These are phyloP conservation scores for Sanderia malayensis DNA, from an alignment of 30 jellyfish, hydroid and myxozoan species.

Conservation along the genomic window DNA sequence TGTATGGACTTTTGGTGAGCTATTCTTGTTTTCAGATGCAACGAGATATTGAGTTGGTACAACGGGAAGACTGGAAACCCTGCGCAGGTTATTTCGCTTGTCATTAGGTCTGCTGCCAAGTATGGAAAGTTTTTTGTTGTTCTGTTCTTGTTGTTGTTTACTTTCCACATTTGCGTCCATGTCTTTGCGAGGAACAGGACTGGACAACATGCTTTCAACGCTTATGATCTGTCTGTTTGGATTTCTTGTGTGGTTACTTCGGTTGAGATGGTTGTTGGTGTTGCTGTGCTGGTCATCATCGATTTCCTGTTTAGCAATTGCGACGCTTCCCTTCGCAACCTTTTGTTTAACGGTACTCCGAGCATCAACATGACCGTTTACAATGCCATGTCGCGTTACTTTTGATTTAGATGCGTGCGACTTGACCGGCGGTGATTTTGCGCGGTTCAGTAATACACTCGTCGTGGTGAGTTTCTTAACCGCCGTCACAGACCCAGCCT, in stretches of 20 bases:
- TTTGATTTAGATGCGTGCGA: neutral
- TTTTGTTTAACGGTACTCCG: too few relatives aligned
- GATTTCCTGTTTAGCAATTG: too few relatives aligned
- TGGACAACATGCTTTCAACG: neutral
- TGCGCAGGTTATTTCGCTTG: conserved; percentile 23
- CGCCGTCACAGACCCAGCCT: too few relatives aligned
- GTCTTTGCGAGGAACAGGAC: neutral
- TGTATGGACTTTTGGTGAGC: conserved; percentile 46
- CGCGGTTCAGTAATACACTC: neutral
- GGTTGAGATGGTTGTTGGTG: too few relatives aligned
- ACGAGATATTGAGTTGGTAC: conserved; percentile 84
- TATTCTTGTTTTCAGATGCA: conserved; percentile 58
- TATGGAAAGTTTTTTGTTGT: conserved; percentile 3
- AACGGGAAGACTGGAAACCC: conserved; percentile 92
- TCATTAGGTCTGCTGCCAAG: conserved; percentile 6
- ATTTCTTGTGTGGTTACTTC: too few relatives aligned
- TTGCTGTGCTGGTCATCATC: too few relatives aligned
- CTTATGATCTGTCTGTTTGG: neutral
- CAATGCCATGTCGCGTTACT: neutral
- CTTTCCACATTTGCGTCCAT: neutral
- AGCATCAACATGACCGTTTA: too few relatives aligned
- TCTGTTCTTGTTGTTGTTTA: conserved; percentile 1
- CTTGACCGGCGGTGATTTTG: neutral
- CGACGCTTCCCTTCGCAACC: too few relatives aligned
- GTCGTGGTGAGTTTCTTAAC: neutral